Evolutionary conservation across 1,140 invertebrate species (phyloP).

Genomic region (Penaeus vannamei): DNA sequence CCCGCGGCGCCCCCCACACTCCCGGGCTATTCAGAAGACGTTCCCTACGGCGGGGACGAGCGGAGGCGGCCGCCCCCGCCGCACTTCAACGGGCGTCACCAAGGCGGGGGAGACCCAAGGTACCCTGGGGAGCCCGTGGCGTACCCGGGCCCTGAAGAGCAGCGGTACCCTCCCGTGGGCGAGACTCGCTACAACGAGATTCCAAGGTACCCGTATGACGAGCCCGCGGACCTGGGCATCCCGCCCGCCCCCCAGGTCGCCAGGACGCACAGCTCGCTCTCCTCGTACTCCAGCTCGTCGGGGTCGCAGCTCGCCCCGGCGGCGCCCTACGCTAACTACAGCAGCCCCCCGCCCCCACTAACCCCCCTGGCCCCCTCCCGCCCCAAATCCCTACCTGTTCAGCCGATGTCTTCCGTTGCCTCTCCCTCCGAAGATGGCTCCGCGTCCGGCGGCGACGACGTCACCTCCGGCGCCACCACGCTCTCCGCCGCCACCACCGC

Average conservation of each 20-base stretch:
- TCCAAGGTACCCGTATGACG: constrained; percentile 49
- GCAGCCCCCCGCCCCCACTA: constrained; percentile 68
- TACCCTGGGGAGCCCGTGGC: constrained; percentile 68
- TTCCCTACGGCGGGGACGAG: constrained; percentile 35
- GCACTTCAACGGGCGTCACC: constrained; percentile 55
- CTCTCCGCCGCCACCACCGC: constrained; percentile 64
- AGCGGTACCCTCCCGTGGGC: constrained; percentile 16
- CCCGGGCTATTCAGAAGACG: constrained; percentile 43
- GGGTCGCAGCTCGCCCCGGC: constrained; percentile 4
- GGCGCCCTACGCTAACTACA: constrained; percentile 1
- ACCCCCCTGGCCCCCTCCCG: constrained; percentile 69
- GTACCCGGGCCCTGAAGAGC: neutral
- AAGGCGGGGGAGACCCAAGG: constrained; percentile 69
- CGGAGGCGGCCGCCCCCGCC: constrained; percentile 41
- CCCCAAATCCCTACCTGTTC: constrained; percentile 68
- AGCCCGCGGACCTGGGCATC: constrained; percentile 64
- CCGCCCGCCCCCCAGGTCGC: constrained; percentile 68
- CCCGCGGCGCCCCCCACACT: constrained; percentile 49
- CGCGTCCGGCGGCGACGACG: constrained; percentile 16
- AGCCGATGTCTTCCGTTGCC: constrained; percentile 61
- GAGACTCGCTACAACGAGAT: constrained; percentile 12
- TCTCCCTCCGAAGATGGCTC: constrained; percentile 55
- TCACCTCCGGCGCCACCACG: constrained; percentile 18
- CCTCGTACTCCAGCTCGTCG: constrained; percentile 69
- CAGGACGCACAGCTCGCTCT: constrained; percentile 45